Evolutionary conservation across 2,888 invertebrate species (phyloP).

Genomic region (Nebria salina): DNA sequence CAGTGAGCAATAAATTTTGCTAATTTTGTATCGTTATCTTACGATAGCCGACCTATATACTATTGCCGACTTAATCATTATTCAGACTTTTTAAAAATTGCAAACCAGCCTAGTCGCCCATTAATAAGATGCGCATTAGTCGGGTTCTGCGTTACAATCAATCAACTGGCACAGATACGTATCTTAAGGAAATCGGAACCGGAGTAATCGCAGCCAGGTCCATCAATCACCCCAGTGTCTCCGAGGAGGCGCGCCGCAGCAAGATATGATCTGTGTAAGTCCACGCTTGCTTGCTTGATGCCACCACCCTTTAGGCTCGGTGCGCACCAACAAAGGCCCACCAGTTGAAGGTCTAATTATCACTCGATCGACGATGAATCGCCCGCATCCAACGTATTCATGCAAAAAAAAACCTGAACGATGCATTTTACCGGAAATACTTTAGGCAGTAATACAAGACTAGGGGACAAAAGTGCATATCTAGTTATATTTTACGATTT

Average conservation of each 20-base stretch:
- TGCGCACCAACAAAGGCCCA: slow-evolving; percentile 19
- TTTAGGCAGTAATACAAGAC: too few relatives aligned
- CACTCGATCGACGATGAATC: slow-evolving; percentile 9
- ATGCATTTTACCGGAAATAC: too few relatives aligned
- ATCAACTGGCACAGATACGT: slow-evolving; percentile 33
- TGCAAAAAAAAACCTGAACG: neutral
- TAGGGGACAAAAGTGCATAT: too few relatives aligned
- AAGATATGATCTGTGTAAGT: slow-evolving; percentile 28
- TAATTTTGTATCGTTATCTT: too few relatives aligned
- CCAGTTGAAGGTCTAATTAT: slow-evolving; percentile 43
- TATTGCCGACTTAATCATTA: slow-evolving; percentile 26
- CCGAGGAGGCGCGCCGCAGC: slow-evolving; percentile 8
- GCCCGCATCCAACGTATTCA: slow-evolving; percentile 17
- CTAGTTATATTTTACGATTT: too few relatives aligned
- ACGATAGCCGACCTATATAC: neutral
- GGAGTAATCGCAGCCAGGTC: slow-evolving; percentile 42
- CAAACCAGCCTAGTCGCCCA: slow-evolving; percentile 15
- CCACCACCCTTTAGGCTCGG: neutral
- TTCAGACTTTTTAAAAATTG: slow-evolving; percentile 21
- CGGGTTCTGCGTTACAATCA: slow-evolving; percentile 31
- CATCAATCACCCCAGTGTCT: slow-evolving; percentile 44
- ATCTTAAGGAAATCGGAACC: slow-evolving; percentile 47
- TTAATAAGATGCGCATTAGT: slow-evolving; percentile 45
- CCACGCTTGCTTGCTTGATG: neutral
- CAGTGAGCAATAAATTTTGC: too few relatives aligned